A percentile compares a stretch with the other conserved stretches of the same genome.
These are phyloP conservation scores for Pipistrellus pygmaeus DNA, from an alignment of 2,797 vertebrate genomes.

Conservation along the genomic window DNA sequence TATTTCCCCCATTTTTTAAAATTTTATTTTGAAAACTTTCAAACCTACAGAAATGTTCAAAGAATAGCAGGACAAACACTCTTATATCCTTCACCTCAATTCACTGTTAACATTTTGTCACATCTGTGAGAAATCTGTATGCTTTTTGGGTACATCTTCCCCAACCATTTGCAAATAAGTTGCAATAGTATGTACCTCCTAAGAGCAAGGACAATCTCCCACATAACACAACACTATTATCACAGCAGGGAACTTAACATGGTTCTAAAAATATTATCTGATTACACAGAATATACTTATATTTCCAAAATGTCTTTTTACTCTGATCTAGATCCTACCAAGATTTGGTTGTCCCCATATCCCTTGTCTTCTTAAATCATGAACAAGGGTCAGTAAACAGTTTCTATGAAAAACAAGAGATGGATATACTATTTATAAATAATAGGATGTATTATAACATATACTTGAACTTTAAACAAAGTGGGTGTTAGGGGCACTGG, in stretches of 20 bases:
- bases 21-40: conserved; percentile 15
- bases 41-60: not conserved
- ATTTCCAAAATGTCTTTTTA: conserved; percentile 8
- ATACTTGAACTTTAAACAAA: not conserved
- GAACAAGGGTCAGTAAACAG: not conserved
- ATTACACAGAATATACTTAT: not conserved
- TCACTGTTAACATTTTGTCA: not conserved
- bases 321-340: not conserved
- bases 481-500: not conserved
- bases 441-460: not conserved
- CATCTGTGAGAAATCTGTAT: not conserved
- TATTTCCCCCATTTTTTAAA: not conserved
- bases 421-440: not conserved
- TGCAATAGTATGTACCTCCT: not conserved
- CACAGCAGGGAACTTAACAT: not conserved
- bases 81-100: not conserved
- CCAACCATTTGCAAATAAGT: not conserved
- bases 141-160: not conserved
- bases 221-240: not conserved
- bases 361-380: not conserved
- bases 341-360: not conserved
- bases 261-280: not conserved
- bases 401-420: conserved; percentile 30
- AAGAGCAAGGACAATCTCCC: not conserved
- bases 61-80: not conserved